Percentiles rank a stretch among this genome's conserved stretches.
Conservation (phyloP, 2,797 vertebrate genomes). For the Garrulus glandarius region DNA sequence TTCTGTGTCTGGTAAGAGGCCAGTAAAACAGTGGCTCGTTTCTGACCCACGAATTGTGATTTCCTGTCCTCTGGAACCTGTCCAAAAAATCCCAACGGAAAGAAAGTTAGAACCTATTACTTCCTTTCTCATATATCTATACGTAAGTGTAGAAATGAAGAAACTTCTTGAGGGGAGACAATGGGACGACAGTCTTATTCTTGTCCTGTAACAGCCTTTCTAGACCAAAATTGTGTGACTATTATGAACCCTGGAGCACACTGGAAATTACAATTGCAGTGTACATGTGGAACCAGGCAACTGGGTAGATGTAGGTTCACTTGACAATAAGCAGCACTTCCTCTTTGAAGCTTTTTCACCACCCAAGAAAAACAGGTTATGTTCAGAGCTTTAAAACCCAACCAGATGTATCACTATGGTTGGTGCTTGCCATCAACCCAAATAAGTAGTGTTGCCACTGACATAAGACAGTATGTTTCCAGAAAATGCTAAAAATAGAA, state of each 20-base stretch:
- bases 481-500: neutral
- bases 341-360: neutral
- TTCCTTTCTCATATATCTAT: neutral
- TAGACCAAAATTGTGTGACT: neutral
- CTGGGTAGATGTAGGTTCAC: neutral
- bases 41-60: conserved; percentile 90
- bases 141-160: neutral
- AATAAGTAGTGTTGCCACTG: neutral
- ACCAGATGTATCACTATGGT: neutral
- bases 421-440: neutral
- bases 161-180: neutral
- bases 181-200: neutral
- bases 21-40: conserved; percentile 91
- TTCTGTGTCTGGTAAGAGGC: conserved; percentile 85
- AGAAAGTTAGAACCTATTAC: neutral
- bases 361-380: neutral
- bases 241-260: neutral
- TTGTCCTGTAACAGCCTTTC: neutral
- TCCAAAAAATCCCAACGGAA: neutral
- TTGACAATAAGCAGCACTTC: neutral
- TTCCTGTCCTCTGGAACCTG: conserved; percentile 88
- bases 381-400: neutral
- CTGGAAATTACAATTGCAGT: neutral
- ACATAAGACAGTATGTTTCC: neutral
- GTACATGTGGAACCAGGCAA: neutral